These are phyloP conservation scores for Chionodraco myersi DNA, from an alignment of 2,113 vertebrate genomes.

Conservation along the genomic window DNA sequence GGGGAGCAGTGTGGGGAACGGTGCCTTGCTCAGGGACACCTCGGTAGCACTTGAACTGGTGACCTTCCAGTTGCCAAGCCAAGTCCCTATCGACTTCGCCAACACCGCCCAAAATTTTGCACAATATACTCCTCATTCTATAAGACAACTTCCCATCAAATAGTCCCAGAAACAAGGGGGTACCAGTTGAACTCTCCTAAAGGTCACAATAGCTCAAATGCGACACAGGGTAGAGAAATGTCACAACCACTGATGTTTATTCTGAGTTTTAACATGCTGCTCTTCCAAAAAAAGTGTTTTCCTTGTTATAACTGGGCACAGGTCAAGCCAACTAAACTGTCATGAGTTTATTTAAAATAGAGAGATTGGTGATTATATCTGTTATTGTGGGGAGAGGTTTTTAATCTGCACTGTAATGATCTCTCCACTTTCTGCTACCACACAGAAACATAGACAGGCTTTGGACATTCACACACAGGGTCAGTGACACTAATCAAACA, in stretches of 20 bases:
- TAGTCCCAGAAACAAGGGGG: conserved; percentile 58
- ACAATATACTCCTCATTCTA: conserved; percentile 62
- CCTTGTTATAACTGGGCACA: conserved; percentile 20
- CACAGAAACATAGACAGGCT: conserved; percentile 42
- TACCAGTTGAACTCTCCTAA: conserved; percentile 58
- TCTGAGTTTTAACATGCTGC: conserved; percentile 24
- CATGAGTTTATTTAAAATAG: conserved; percentile 1
- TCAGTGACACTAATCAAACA: conserved; percentile 62
- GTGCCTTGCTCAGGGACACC: no score
- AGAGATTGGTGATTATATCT: not conserved
- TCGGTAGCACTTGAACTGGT: no score
- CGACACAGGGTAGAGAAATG: conserved; percentile 37
- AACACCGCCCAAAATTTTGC: no score
- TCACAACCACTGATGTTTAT: conserved; percentile 42
- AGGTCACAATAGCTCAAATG: conserved; percentile 49
- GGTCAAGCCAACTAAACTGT: conserved; percentile 23
- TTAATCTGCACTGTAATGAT: conserved; percentile 18
- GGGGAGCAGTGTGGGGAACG: no score
- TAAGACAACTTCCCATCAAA: conserved; percentile 62
- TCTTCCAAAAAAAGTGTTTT: conserved; percentile 19
- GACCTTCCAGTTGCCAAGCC: no score
- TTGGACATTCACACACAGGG: conserved; percentile 38
- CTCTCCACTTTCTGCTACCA: conserved; percentile 38
- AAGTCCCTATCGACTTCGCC: no score
- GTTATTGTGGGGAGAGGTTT: conserved; percentile 6